Conservation (phyloP, 2,888 invertebrate genomes). For the Ferdinandea cuprea region DNA sequence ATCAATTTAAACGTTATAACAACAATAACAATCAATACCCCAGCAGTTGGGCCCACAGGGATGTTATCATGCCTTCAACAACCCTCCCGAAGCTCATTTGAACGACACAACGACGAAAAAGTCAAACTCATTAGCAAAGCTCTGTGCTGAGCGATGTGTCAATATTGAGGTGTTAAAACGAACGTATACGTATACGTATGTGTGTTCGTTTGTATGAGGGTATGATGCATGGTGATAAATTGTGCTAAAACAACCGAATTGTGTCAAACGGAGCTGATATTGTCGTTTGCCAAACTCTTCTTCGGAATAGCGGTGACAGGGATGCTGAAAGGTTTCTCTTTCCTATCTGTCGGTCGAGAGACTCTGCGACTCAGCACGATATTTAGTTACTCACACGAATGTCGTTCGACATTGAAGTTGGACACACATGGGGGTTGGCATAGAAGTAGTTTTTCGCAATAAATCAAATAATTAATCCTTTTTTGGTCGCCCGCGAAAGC, state of each 20-base stretch:
- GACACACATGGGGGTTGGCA: slow-evolving; percentile 9
- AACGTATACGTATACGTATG: slow-evolving; percentile 18
- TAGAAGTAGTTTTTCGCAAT: slow-evolving; percentile 67
- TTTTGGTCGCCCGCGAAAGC: slow-evolving; percentile 60
- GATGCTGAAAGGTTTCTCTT: slow-evolving; percentile 53
- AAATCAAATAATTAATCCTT: slow-evolving; percentile 75
- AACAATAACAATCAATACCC: slow-evolving; percentile 73
- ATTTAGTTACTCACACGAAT: slow-evolving; percentile 60
- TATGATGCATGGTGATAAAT: slow-evolving; percentile 63
- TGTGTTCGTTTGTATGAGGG: neutral
- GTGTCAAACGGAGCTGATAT: slow-evolving; percentile 66
- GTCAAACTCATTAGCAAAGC: slow-evolving; percentile 74
- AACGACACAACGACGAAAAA: slow-evolving; percentile 59
- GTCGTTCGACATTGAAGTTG: slow-evolving; percentile 18
- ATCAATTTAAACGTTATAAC: slow-evolving; percentile 69
- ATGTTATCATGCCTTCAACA: slow-evolving; percentile 48
- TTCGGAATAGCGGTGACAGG: slow-evolving; percentile 54
- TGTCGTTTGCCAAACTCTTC: slow-evolving; percentile 26
- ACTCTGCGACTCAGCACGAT: slow-evolving; percentile 46
- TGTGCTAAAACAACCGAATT: slow-evolving; percentile 64
- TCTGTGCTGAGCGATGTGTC: slow-evolving; percentile 60
- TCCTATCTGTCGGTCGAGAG: slow-evolving; percentile 5
- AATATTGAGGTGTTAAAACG: slow-evolving; percentile 61
- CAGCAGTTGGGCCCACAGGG: slow-evolving; percentile 8
- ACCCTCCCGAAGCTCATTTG: slow-evolving; percentile 54